Base-by-base conservation (phyloP, 2,797 vertebrate genomes). In the Zenarchopterus dispar region DNA sequence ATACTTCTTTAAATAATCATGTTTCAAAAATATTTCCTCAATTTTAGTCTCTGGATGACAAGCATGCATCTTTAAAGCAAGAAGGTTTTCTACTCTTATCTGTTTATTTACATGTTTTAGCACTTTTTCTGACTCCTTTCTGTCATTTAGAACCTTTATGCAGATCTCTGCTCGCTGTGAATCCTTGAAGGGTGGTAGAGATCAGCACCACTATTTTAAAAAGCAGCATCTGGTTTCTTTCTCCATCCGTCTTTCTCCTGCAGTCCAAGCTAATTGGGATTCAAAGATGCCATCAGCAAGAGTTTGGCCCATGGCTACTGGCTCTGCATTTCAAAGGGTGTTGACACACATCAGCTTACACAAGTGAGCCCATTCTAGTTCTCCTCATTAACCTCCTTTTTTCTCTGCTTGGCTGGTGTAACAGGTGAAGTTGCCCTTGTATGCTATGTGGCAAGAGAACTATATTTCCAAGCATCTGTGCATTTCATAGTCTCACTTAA, bases 181-280 rank as follows among this genome's bases (percentile, higher is more conserved):
- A 7, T 63, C 73, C 50, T 65, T 18, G 17, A 49, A 61, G 75
- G 74, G 48, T 6, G 1, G 22, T 18, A 44, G 36, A 71, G 54
- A 77, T 73, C 66, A 72, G 48, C 63, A 57, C 16, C 72, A 50
- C 69, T 86, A 80, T 89, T 88, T 86, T 73, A 69, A 86, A 89
- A 78, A 74, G 36, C 22, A 48, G 41, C 49, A 60, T 78, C 74
- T 49, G 45, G 49, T 89, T 77, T 82, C 61, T 70, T 60, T 48
- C 44, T 77, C 45, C 16, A 1, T 58, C 39, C 50, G 61, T 62
- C 47, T 79, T 57, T 0, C 13, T 62, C 65, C 51, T 51, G n/a
- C 54, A 72, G 49, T 56, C 39, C 49, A 31, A 57, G 33, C 56
- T 76, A 82, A 86, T 89, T 78, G 80, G 17, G 80, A 79, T 56